These are phyloP conservation scores for Stenurella melanura DNA, from an alignment of 2,888 invertebrate species.

Conservation along the genomic window DNA sequence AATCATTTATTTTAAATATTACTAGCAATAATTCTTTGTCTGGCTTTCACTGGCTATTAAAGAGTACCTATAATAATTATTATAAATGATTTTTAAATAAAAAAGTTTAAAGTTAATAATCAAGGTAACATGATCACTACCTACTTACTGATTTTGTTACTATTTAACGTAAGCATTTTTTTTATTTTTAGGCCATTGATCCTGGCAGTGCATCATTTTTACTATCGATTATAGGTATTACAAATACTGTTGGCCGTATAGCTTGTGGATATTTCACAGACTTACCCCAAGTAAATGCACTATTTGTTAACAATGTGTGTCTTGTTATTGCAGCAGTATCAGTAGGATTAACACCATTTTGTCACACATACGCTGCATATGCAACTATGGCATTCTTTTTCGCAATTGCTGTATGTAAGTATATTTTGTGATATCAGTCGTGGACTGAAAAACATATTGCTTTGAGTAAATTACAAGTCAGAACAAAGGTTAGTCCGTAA, in stretches of 20 bases:
- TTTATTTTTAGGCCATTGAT: constrained; percentile 80
- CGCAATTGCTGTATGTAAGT: constrained; percentile 92
- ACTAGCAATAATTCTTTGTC: too few relatives aligned
- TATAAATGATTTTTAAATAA: too few relatives aligned
- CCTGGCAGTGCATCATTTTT: constrained; percentile 83
- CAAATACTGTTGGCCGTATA: constrained; percentile 94
- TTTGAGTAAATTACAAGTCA: too few relatives aligned
- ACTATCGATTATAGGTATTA: constrained; percentile 91
- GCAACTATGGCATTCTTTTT: constrained; percentile 90
- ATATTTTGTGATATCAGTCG: not conserved
- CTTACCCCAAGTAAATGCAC: constrained; percentile 92
- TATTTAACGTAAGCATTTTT: not conserved
- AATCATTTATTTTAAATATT: too few relatives aligned
- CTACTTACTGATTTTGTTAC: too few relatives aligned
- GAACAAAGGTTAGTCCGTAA: too few relatives aligned
- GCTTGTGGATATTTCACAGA: constrained; percentile 92
- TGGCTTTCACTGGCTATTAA: too few relatives aligned
- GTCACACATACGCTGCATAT: constrained; percentile 84
- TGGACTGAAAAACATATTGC: too few relatives aligned
- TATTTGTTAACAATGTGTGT: constrained; percentile 94
- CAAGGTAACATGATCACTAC: too few relatives aligned
- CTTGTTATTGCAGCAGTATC: constrained; percentile 91
- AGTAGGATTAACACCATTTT: constrained; percentile 89
- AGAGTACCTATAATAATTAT: too few relatives aligned
- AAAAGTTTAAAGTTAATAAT: too few relatives aligned